These are phyloP conservation scores for Colostygia pectinataria DNA, from an alignment of 2,888 invertebrate genomes.

Conservation along the genomic window DNA sequence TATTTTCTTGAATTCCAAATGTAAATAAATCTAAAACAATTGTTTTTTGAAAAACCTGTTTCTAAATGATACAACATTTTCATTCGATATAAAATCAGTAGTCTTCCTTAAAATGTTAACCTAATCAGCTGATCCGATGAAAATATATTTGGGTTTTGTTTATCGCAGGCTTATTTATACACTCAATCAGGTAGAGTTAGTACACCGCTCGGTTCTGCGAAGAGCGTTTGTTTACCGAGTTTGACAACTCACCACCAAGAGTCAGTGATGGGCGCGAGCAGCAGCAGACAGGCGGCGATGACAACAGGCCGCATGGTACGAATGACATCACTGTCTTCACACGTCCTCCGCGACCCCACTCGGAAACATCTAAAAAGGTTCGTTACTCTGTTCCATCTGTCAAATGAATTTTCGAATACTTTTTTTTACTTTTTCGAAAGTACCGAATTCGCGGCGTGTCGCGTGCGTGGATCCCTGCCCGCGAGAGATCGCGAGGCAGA, in stretches of 20 bases:
- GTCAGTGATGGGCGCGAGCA: constrained; percentile 94
- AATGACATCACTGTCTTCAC: constrained; percentile 73
- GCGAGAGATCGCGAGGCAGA: constrained; percentile 76
- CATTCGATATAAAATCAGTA: neutral
- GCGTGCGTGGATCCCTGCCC: constrained; percentile 72
- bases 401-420: constrained; percentile 26
- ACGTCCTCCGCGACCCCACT: constrained; percentile 48
- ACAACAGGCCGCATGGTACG: constrained; percentile 88
- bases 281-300: constrained; percentile 92
- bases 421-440: constrained; percentile 60
- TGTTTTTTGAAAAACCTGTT: neutral
- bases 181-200: constrained; percentile 16
- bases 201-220: constrained; percentile 8
- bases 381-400: constrained; percentile 33
- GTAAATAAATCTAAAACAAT: neutral
- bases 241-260: constrained; percentile 91
- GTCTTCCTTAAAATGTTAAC: constrained; percentile 4
- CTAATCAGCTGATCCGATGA: constrained; percentile 25
- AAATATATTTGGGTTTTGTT: constrained; percentile 20
- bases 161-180: constrained; percentile 18
- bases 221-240: constrained; percentile 21
- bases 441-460: constrained; percentile 70
- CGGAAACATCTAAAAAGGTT: constrained; percentile 41
- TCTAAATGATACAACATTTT: neutral
- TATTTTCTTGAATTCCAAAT: no score